Conservation (phyloP, 2,797 vertebrate genomes). For the Potorous gilbertii region DNA sequence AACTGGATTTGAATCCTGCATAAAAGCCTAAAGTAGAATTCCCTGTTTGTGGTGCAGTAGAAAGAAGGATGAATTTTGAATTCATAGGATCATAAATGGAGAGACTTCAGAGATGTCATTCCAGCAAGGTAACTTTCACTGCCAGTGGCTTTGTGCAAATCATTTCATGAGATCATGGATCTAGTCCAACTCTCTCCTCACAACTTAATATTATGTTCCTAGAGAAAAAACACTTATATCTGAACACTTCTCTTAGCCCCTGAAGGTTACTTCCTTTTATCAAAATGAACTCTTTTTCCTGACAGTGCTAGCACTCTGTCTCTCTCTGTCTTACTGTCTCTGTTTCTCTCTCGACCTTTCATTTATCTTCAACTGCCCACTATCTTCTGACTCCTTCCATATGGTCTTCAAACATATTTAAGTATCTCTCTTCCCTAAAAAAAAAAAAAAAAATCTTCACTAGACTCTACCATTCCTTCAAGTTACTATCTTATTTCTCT, state of each 20-base stretch:
- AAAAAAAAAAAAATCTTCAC: neutral
- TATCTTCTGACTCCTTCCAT: neutral
- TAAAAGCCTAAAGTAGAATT: neutral
- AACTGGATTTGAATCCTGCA: neutral
- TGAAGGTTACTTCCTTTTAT: conserved; percentile 57
- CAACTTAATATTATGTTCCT: conserved; percentile 62
- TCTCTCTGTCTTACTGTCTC: neutral
- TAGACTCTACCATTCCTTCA: neutral
- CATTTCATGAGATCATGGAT: neutral
- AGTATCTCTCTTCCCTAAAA: neutral
- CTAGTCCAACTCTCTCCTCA: neutral
- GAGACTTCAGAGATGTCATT: neutral
- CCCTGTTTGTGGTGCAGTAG: neutral
- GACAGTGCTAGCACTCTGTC: conserved; percentile 19
- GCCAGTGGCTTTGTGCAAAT: neutral
- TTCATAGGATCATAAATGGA: neutral
- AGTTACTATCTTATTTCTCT: neutral
- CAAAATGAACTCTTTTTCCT: conserved; percentile 59
- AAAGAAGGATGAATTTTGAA: neutral
- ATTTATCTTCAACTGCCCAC: neutral
- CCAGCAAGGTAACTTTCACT: neutral
- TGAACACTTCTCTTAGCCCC: conserved; percentile 47
- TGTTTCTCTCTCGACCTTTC: neutral
- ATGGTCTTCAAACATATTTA: neutral
- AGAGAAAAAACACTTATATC: conserved; percentile 20